Evolutionary conservation across 2,797 vertebrate species (phyloP).

Genomic region (Lepilemur ruficaudatus): DNA sequence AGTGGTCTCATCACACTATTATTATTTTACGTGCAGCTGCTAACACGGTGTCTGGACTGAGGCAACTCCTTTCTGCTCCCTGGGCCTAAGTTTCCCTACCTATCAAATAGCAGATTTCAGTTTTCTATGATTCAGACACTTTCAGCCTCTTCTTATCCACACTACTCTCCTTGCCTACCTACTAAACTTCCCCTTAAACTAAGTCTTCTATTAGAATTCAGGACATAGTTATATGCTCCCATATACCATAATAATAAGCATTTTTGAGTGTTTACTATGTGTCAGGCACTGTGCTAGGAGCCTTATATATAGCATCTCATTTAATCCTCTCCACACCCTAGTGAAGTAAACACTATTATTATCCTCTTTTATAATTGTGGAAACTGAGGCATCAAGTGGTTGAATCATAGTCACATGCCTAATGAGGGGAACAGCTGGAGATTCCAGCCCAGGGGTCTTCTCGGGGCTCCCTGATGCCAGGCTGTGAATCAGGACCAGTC

Average conservation of each 20-base stretch:
- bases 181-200: not conserved
- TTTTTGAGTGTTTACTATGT: not conserved
- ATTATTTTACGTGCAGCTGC: not conserved
- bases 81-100: slow-evolving; percentile 14
- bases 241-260: not conserved
- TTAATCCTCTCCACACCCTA: not conserved
- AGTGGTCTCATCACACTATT: not conserved
- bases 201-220: not conserved
- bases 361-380: slow-evolving; percentile 29
- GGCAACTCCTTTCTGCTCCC: not conserved
- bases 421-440: not conserved
- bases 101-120: not conserved
- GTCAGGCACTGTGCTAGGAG: not conserved
- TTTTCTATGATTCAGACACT: not conserved
- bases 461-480: not conserved
- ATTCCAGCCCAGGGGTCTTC: not conserved
- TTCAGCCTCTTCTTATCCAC: not conserved
- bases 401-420: slow-evolving; percentile 10
- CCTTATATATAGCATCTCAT: not conserved
- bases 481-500: not conserved
- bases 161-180: not conserved
- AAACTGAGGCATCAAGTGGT: slow-evolving; percentile 48
- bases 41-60: not conserved
- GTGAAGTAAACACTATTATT: slow-evolving; percentile 25
- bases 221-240: not conserved